phyloP scores from a whole-genome alignment of 2,797 vertebrate genomes.

The Carapus acus region DNA sequence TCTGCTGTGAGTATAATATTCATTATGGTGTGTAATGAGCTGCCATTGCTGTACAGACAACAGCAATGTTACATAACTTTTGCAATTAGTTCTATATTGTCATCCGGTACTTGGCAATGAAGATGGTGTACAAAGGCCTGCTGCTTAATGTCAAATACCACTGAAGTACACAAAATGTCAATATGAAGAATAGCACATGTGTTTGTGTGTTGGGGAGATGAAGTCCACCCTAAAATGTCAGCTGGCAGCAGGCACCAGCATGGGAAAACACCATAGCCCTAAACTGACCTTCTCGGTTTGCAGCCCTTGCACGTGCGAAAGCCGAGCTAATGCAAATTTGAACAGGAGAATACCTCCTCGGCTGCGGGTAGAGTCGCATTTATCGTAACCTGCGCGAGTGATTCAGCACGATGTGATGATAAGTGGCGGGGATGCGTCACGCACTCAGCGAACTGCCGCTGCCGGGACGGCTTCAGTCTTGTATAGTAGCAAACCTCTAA shows the following conservation, averaged over 20 bases:
- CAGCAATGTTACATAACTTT: neutral
- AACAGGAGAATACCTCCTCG: slow-evolving; percentile 12
- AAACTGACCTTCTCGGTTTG: slow-evolving; percentile 16
- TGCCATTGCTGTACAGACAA: too few species aligned
- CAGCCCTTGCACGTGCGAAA: slow-evolving; percentile 8
- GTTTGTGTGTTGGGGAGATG: neutral
- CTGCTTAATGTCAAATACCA: neutral
- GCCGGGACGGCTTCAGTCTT: slow-evolving; percentile 25
- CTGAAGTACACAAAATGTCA: neutral
- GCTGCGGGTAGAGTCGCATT: slow-evolving; percentile 7
- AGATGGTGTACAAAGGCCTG: neutral
- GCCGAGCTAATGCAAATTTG: slow-evolving; percentile 17
- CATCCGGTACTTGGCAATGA: slow-evolving; percentile 1
- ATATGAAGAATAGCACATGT: slow-evolving; percentile 2
- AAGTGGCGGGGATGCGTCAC: slow-evolving; percentile 17
- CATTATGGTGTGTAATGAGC: too few species aligned
- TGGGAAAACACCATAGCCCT: neutral
- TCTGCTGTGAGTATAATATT: too few species aligned
- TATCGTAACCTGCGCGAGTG: slow-evolving; percentile 23
- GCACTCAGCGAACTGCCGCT: slow-evolving; percentile 17
- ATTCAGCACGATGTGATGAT: slow-evolving; percentile 33
- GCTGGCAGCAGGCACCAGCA: slow-evolving; percentile 11
- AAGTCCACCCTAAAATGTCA: slow-evolving; percentile 6
- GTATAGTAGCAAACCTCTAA: slow-evolving; percentile 47
- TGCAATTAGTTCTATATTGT: slow-evolving; percentile 9